phyloP scores from a whole-genome alignment of 2,113 vertebrate genomes.

The Brachirus orientalis region DNA sequence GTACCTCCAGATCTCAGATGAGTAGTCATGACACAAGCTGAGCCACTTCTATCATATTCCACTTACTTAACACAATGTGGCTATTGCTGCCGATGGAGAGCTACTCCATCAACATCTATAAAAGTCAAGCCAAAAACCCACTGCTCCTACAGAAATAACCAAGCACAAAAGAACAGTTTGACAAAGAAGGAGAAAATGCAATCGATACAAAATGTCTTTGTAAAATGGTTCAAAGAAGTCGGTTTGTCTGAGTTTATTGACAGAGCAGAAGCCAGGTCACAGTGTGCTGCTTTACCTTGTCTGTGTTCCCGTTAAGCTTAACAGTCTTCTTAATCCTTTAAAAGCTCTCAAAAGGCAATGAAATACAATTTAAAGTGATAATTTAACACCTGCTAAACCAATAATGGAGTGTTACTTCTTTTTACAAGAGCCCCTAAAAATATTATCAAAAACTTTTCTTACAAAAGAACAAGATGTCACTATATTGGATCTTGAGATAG shows the following conservation, averaged over 20 bases:
- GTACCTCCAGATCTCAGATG: conserved; percentile 32
- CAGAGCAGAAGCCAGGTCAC: conserved; percentile 57
- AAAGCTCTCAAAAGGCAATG: conserved; percentile 61
- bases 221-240: conserved; percentile 59
- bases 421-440: neutral
- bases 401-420: conserved; percentile 20
- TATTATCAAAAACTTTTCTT: neutral
- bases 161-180: conserved; percentile 67
- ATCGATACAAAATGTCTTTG: conserved; percentile 68
- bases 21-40: conserved; percentile 36
- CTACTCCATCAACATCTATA: conserved; percentile 33
- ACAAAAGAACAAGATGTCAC: too few relatives aligned
- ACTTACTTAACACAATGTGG: conserved; percentile 58
- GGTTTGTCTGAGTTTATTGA: conserved; percentile 58
- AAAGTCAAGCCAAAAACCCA: conserved; percentile 33
- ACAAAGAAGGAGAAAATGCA: conserved; percentile 62
- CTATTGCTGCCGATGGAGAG: conserved; percentile 43
- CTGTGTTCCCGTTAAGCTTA: conserved; percentile 55
- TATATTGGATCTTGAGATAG: too few relatives aligned
- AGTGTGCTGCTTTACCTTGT: conserved; percentile 61
- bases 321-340: conserved; percentile 67
- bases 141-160: conserved; percentile 54
- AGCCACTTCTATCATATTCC: conserved; percentile 49
- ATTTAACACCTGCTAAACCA: conserved; percentile 60
- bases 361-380: conserved; percentile 70